Percentiles rank a stretch among this genome's conserved stretches.
Conservation (phyloP, 2,797 vertebrate genomes). For the Pantherophis alleghaniensis region DNA sequence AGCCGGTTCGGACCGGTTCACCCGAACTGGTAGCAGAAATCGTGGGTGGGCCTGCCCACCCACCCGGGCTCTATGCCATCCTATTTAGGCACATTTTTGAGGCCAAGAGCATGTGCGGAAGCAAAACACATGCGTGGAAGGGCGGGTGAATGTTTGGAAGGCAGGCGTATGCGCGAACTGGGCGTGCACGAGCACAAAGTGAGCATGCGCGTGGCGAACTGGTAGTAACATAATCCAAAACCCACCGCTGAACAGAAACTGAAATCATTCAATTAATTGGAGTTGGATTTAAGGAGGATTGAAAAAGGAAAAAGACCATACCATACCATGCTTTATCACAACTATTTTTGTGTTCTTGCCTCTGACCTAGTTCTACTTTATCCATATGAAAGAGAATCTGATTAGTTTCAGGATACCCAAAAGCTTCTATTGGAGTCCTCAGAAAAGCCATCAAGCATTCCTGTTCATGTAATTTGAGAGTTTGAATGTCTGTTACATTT, state of each 20-base stretch:
- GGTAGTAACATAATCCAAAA: no score
- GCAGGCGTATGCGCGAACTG: no score
- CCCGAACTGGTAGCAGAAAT: no score
- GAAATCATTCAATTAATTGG: neutral
- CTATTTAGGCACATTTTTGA: no score
- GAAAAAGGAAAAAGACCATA: neutral
- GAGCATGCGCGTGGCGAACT: no score
- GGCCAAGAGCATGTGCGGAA: no score
- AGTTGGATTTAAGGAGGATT: neutral
- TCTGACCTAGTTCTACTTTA: neutral
- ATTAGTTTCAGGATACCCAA: neutral
- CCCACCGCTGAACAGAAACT: neutral
- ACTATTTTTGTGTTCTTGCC: neutral
- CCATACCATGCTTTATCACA: neutral
- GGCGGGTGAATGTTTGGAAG: no score
- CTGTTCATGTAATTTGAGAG: constrained; percentile 16
- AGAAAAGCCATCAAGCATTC: constrained; percentile 5
- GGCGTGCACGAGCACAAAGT: no score
- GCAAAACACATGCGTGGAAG: no score
- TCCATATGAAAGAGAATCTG: neutral
- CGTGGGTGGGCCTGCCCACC: no score
- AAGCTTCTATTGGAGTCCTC: neutral
- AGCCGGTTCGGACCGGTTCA: no score
- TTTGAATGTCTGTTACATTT: constrained; percentile 11
- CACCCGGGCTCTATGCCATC: no score